Evolutionary conservation across 23 tunicate species (phyloP).

Genomic region (Phallusia fumigata): DNA sequence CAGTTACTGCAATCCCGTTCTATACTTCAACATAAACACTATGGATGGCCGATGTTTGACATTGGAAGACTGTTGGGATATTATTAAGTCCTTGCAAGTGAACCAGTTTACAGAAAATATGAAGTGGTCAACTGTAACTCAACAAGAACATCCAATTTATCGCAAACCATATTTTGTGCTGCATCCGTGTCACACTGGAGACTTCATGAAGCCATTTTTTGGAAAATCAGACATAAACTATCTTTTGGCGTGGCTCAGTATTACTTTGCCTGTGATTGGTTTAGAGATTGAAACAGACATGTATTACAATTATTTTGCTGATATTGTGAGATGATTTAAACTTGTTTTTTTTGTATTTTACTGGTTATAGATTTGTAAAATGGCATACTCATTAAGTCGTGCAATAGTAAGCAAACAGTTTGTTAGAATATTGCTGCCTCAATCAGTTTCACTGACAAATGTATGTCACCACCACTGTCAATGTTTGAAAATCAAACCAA

Average conservation of each 20-base stretch:
- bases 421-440: not conserved
- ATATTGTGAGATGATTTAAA: not conserved
- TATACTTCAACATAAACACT: slow-evolving; percentile 54
- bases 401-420: not conserved
- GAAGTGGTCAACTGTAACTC: slow-evolving; percentile 77
- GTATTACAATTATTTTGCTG: slow-evolving; percentile 26
- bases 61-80: slow-evolving; percentile 56
- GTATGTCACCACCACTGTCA: not conserved
- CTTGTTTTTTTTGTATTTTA: not conserved
- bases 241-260: slow-evolving; percentile 63
- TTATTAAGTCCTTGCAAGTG: slow-evolving; percentile 10
- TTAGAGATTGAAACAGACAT: slow-evolving; percentile 26
- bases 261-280: slow-evolving; percentile 54
- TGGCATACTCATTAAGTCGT: not conserved
- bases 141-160: slow-evolving; percentile 67
- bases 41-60: slow-evolving; percentile 47
- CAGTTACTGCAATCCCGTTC: slow-evolving; percentile 72
- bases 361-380: not conserved
- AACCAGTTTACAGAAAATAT: slow-evolving; percentile 2
- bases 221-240: slow-evolving; percentile 17
- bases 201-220: slow-evolving; percentile 61
- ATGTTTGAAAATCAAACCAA: not conserved
- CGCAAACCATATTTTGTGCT: slow-evolving; percentile 46
- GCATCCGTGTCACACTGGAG: slow-evolving; percentile 85
- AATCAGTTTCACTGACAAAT: not conserved